Evolutionary conservation across 1,140 invertebrate species (phyloP).

Genomic region (Pomacea maculata): DNA sequence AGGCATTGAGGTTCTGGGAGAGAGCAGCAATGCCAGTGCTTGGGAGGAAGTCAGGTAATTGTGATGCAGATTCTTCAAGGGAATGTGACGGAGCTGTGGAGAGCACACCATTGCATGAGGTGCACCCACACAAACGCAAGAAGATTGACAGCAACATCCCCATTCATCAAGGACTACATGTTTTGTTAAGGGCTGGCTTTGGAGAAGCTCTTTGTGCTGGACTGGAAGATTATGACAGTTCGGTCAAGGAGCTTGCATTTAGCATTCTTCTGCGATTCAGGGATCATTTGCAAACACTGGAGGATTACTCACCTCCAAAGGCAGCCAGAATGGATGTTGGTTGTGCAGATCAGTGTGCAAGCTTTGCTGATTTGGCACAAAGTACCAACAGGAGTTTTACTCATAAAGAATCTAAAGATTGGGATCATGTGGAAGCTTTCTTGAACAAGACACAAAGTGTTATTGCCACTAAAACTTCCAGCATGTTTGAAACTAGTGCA

Average conservation of each 20-base stretch:
- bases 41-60: not conserved
- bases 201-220: conserved; percentile 6
- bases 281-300: not conserved
- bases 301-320: not conserved
- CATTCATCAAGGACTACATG: not conserved
- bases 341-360: not conserved
- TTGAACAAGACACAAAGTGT: not conserved
- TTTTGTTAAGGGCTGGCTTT: conserved; percentile 9
- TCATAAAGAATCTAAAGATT: not conserved
- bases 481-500: not conserved
- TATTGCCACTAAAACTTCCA: not conserved
- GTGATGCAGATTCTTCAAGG: not conserved
- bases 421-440: too few relatives aligned
- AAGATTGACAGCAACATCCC: not conserved
- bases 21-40: not conserved
- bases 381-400: not conserved
- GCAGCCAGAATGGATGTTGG: not conserved
- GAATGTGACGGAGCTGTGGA: not conserved
- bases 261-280: conserved; percentile 8
- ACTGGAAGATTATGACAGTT: conserved; percentile 20
- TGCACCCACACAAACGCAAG: not conserved
- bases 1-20: conserved; percentile 27
- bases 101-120: not conserved
- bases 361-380: not conserved
- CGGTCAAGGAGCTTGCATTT: conserved; percentile 17